Percentiles rank a stretch among this genome's conserved stretches.
phyloP scores from a whole-genome alignment of 2,888 invertebrate genomes.

The Cecidostiba fungosa region DNA sequence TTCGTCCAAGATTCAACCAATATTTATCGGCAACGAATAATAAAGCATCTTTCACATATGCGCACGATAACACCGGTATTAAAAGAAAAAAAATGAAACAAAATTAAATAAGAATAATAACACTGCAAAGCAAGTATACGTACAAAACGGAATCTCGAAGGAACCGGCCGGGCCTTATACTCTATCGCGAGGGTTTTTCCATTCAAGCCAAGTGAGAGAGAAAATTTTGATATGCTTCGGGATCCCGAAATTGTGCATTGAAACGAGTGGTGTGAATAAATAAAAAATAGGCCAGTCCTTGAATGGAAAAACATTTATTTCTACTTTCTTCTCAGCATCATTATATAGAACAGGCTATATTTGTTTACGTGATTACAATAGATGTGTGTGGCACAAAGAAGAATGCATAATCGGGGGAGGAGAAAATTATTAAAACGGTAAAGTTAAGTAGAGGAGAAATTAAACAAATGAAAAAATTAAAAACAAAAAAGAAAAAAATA shows the following conservation, averaged over 20 bases:
- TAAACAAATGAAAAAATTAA: constrained; percentile 48
- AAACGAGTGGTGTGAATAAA: constrained; percentile 76
- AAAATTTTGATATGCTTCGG: constrained; percentile 74
- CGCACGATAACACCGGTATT: neutral
- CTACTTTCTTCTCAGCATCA: constrained; percentile 73
- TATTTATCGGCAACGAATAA: neutral
- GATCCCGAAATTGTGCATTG: constrained; percentile 66
- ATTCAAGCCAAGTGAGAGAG: constrained; percentile 79
- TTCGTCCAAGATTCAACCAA: constrained; percentile 24
- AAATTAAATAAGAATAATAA: neutral
- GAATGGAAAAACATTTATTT: constrained; percentile 80
- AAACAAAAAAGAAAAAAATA: constrained; percentile 40
- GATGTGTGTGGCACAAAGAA: constrained; percentile 51
- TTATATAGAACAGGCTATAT: constrained; percentile 66
- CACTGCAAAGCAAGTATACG: neutral
- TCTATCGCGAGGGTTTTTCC: constrained; percentile 74
- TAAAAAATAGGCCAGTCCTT: constrained; percentile 78
- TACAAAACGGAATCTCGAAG: constrained; percentile 22
- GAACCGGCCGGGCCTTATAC: constrained; percentile 38
- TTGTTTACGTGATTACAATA: constrained; percentile 65
- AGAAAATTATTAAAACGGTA: constrained; percentile 22
- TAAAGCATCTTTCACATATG: neutral
- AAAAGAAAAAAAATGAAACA: constrained; percentile 9
- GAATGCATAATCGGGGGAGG: constrained; percentile 24
- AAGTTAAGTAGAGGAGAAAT: constrained; percentile 33